Evolutionary conservation across 1,140 invertebrate genomes (phyloP).

Genomic region (Drosophila auraria): DNA sequence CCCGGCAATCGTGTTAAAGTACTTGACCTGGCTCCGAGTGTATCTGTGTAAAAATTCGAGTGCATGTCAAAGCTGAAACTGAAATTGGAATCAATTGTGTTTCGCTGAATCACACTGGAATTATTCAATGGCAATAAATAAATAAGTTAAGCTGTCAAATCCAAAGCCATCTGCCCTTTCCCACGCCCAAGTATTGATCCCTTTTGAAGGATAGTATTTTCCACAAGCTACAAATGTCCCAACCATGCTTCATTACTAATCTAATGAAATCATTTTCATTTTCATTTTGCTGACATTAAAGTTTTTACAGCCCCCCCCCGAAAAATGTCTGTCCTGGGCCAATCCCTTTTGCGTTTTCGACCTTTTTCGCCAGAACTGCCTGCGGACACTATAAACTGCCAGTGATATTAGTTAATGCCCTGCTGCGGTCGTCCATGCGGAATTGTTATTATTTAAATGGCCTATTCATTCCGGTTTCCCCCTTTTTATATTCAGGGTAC

Average conservation of each 20-base stretch:
- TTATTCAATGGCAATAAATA: conserved; percentile 34
- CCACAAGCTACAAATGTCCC: background rate
- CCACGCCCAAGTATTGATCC: conserved; percentile 24
- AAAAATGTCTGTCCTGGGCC: background rate
- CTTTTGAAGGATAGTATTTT: background rate
- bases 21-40: background rate
- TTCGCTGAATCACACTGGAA: background rate
- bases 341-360: conserved; percentile 41
- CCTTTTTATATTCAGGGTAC: conserved; percentile 5
- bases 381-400: conserved; percentile 36
- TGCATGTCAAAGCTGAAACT: conserved; percentile 13
- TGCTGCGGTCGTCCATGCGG: conserved; percentile 54
- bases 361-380: conserved; percentile 29
- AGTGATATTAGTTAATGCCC: conserved; percentile 57
- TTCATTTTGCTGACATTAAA: conserved; percentile 46
- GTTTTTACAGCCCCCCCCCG: conserved; percentile 30
- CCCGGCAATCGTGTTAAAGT: conserved; percentile 3
- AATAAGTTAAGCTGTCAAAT: conserved; percentile 39
- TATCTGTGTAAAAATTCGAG: background rate
- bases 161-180: conserved; percentile 20
- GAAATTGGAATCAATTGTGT: conserved; percentile 30
- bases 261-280: conserved; percentile 48
- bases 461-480: conserved; percentile 33
- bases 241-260: conserved; percentile 28
- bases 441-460: conserved; percentile 64